These are phyloP conservation scores for Arbacia lixula DNA, from an alignment of 53 echinoderm and acorn worm genomes.

Conservation along the genomic window DNA sequence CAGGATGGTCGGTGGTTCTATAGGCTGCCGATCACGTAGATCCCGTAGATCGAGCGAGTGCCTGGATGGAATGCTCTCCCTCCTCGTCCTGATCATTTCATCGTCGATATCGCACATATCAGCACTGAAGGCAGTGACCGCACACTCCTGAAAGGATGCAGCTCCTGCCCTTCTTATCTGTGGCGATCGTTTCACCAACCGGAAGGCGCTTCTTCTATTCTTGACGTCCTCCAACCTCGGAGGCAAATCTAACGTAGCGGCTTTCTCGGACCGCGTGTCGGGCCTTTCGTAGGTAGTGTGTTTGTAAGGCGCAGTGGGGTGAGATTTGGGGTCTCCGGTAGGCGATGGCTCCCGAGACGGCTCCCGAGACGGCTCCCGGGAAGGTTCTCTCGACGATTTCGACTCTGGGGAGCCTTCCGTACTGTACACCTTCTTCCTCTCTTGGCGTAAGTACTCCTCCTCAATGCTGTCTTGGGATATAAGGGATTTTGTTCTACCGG, in stretches of 20 bases:
- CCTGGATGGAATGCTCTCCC: constrained; percentile 41
- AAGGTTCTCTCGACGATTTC: constrained; percentile 29
- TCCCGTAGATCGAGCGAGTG: constrained; percentile 51
- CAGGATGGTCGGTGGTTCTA: constrained; percentile 66
- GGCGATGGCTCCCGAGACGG: constrained; percentile 48
- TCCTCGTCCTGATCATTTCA: constrained; percentile 9
- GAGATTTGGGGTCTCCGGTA: constrained; percentile 37
- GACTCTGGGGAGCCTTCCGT: constrained; percentile 68
- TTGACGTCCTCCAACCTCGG: constrained; percentile 87
- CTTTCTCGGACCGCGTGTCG: constrained; percentile 54
- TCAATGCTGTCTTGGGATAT: constrained; percentile 92
- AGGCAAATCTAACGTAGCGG: constrained; percentile 41
- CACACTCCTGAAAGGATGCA: constrained; percentile 44
- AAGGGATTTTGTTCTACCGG: constrained; percentile 67
- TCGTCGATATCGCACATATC: constrained; percentile 38
- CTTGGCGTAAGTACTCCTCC: constrained; percentile 87
- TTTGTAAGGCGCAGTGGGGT: constrained; percentile 28
- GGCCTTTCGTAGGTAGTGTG: constrained; percentile 51
- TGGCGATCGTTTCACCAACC: constrained; percentile 79
- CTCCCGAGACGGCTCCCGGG: constrained; percentile 36
- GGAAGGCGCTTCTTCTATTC: constrained; percentile 92
- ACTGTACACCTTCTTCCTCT: constrained; percentile 67
- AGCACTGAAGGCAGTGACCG: constrained; percentile 47
- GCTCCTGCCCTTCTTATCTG: constrained; percentile 75
- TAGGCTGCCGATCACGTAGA: constrained; percentile 59